A percentile compares a stretch with the other conserved stretches of the same genome.
phyloP scores from a whole-genome alignment of 2,888 invertebrate genomes.

The Epirrhoe tristata region DNA sequence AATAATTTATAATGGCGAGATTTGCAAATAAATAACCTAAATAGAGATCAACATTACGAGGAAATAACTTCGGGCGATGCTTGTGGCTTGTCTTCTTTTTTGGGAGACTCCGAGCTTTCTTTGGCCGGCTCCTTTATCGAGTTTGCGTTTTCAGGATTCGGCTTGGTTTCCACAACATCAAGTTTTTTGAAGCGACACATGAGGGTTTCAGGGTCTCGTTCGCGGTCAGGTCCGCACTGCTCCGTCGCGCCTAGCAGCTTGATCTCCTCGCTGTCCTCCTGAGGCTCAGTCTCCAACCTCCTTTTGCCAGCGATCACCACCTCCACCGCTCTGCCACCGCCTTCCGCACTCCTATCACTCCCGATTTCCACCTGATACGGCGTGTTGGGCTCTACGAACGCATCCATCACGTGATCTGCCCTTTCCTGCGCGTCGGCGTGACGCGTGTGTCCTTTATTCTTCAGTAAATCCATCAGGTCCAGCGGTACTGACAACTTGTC shows the following conservation, averaged over 20 bases:
- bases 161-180: conserved; percentile 19
- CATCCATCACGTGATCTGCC: conserved; percentile 73
- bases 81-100: conserved; percentile 32
- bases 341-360: conserved; percentile 55
- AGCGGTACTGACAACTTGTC: conserved; percentile 56
- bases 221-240: conserved; percentile 90
- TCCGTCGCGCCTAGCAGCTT: conserved; percentile 88
- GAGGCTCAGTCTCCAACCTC: conserved; percentile 57
- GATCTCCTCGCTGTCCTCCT: conserved; percentile 68
- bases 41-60: conserved; percentile 64
- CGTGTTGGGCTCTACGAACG: conserved; percentile 88
- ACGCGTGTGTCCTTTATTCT: conserved; percentile 42
- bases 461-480: conserved; percentile 50
- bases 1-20: conserved; percentile 45
- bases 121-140: conserved; percentile 25
- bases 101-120: conserved; percentile 9
- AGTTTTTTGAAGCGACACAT: conserved; percentile 68
- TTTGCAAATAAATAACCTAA: conserved; percentile 42
- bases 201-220: conserved; percentile 88
- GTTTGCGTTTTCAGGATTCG: conserved; percentile 15
- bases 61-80: conserved; percentile 62
- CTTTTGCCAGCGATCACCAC: conserved; percentile 73
- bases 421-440: conserved; percentile 64
- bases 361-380: conserved; percentile 89
- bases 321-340: conserved; percentile 65